phyloP scores from a whole-genome alignment of 2,797 vertebrate species.

The Morus bassanus region DNA sequence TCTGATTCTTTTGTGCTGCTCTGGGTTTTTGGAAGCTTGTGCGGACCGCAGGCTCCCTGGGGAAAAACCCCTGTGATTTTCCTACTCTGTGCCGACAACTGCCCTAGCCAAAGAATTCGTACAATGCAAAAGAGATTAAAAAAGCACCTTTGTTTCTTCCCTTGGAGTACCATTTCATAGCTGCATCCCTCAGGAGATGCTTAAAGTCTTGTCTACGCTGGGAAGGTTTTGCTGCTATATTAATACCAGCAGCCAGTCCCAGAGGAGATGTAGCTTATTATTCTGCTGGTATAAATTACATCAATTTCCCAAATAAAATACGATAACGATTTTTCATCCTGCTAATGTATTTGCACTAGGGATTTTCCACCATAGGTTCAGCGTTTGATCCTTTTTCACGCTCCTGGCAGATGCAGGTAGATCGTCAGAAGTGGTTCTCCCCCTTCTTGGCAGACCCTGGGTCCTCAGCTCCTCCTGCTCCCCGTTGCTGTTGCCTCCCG shows the following conservation, averaged over 20 bases:
- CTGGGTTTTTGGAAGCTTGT: neutral
- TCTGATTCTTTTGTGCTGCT: neutral
- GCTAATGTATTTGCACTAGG: neutral
- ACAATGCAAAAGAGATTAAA: neutral
- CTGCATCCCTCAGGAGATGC: neutral
- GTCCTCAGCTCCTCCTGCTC: neutral
- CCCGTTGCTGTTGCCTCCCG: fast-evolving
- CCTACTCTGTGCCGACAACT: neutral
- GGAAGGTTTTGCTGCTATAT: neutral
- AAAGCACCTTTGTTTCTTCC: neutral
- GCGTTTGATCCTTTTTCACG: neutral
- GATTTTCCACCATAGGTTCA: neutral
- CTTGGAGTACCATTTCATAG: neutral
- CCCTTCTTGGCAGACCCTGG: fast-evolving
- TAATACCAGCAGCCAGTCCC: neutral
- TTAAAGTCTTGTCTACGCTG: neutral
- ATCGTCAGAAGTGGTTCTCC: fast-evolving
- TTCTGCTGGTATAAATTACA: neutral
- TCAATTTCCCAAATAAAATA: neutral
- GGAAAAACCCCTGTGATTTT: neutral
- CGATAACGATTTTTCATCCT: neutral
- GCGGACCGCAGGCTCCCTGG: neutral
- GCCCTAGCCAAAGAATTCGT: neutral
- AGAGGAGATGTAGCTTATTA: neutral
- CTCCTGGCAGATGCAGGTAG: neutral